Conservation (phyloP, 1,140 invertebrate species). For the Papilio aristodemus region DNA sequence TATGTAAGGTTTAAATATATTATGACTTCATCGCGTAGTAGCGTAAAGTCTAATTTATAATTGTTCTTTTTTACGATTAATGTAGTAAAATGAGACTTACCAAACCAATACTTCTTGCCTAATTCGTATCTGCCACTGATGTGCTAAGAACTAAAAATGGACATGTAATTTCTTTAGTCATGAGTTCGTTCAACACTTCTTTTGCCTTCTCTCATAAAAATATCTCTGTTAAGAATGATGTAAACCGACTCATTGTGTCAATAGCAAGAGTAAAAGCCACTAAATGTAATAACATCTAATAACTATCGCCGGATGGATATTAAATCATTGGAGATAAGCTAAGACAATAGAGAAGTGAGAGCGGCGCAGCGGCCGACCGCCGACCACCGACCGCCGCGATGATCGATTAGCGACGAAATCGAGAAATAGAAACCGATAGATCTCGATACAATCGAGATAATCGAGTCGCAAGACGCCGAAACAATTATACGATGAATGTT, state of each 20-base stretch:
- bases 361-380: conserved; percentile 25
- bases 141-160: too few relatives aligned
- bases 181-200: background rate
- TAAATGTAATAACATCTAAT: conserved; percentile 44
- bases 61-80: too few relatives aligned
- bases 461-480: conserved; percentile 9
- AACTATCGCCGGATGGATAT: conserved; percentile 37
- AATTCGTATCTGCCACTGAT: too few relatives aligned
- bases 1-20: too few relatives aligned
- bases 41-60: too few relatives aligned
- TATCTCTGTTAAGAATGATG: conserved; percentile 21
- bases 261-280: conserved; percentile 45
- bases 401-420: conserved; percentile 38
- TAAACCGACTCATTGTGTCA: conserved; percentile 20
- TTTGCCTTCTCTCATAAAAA: background rate
- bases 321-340: conserved; percentile 44
- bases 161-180: too few relatives aligned
- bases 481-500: conserved; percentile 22
- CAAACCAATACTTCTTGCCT: too few relatives aligned
- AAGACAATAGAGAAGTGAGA: conserved; percentile 43
- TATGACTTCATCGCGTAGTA: too few relatives aligned
- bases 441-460: conserved; percentile 7
- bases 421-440: conserved; percentile 30
- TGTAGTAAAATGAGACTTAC: too few relatives aligned
- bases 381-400: conserved; percentile 22